These are phyloP conservation scores for Numenius phaeopus DNA, from an alignment of 2,797 vertebrate species.

Conservation along the genomic window DNA sequence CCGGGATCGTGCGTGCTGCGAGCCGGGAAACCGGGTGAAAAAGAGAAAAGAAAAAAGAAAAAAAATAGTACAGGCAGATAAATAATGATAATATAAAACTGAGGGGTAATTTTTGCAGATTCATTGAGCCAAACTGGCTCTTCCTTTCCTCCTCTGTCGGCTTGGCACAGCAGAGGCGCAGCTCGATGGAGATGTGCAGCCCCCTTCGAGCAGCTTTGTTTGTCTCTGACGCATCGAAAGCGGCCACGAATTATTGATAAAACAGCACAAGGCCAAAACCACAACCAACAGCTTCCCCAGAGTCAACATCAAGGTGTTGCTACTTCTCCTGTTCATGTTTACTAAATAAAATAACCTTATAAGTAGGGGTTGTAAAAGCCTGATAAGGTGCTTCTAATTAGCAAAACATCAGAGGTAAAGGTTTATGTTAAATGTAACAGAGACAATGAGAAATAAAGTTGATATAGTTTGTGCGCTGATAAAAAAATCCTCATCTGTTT, in stretches of 20 bases:
- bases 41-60: background rate
- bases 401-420: slow-evolving; percentile 15
- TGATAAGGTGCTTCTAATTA: slow-evolving; percentile 67
- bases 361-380: slow-evolving; percentile 64
- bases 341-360: slow-evolving; percentile 69
- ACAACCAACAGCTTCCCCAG: background rate
- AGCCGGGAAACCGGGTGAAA: background rate
- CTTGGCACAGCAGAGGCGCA: background rate
- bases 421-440: slow-evolving; percentile 34
- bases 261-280: background rate
- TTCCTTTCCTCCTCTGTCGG: background rate
- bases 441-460: background rate
- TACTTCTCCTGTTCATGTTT: slow-evolving; percentile 47
- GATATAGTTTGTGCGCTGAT: background rate
- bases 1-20: fast-evolving
- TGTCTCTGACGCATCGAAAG: background rate
- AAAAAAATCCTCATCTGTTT: slow-evolving; percentile 58
- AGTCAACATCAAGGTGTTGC: slow-evolving; percentile 16
- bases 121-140: background rate
- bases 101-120: background rate
- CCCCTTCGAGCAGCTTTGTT: background rate
- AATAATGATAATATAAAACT: background rate
- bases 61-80: fast-evolving
- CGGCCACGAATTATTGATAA: slow-evolving; percentile 13
- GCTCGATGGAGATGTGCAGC: fast-evolving